These are phyloP conservation scores for Aleiodes leptofemur DNA, from an alignment of 2,888 invertebrate species.

Conservation along the genomic window DNA sequence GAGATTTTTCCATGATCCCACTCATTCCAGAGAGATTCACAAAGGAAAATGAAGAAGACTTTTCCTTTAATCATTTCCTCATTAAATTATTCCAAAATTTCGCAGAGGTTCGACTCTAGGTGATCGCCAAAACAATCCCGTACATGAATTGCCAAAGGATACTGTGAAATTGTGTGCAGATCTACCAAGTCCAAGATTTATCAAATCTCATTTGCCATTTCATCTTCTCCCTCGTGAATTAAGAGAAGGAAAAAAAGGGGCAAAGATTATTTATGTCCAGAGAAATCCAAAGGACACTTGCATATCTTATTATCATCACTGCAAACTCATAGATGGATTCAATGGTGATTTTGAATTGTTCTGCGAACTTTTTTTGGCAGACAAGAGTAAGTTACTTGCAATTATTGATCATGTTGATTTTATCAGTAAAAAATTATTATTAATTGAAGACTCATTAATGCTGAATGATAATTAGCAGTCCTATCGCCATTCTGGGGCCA, in stretches of 20 bases:
- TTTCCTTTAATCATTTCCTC: too few species aligned
- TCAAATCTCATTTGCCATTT: slow-evolving; percentile 86
- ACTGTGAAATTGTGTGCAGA: slow-evolving; percentile 84
- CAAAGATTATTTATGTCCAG: too few species aligned
- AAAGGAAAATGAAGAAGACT: too few species aligned
- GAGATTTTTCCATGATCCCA: too few species aligned
- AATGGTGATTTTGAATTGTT: slow-evolving; percentile 84
- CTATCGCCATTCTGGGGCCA: too few species aligned
- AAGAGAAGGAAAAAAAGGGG: slow-evolving; percentile 82
- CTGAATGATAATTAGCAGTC: too few species aligned
- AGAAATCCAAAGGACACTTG: slow-evolving; percentile 94
- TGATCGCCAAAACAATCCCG: too few species aligned
- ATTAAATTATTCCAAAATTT: slow-evolving; percentile 36
- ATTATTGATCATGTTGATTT: too few species aligned
- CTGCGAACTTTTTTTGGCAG: slow-evolving; percentile 83
- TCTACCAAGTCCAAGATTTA: slow-evolving; percentile 83
- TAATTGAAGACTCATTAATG: too few species aligned
- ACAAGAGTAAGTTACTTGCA: slow-evolving; percentile 68
- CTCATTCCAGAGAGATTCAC: too few species aligned
- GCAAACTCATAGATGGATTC: slow-evolving; percentile 82
- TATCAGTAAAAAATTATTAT: too few species aligned
- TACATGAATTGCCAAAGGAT: slow-evolving; percentile 67
- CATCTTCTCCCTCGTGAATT: slow-evolving; percentile 81
- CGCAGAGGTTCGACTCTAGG: too few species aligned
- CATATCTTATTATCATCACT: slow-evolving; percentile 92